A percentile compares a stretch with the other conserved stretches of the same genome.
phyloP scores from a whole-genome alignment of 1,140 invertebrate genomes.

The Cardiocondyla obscurior region DNA sequence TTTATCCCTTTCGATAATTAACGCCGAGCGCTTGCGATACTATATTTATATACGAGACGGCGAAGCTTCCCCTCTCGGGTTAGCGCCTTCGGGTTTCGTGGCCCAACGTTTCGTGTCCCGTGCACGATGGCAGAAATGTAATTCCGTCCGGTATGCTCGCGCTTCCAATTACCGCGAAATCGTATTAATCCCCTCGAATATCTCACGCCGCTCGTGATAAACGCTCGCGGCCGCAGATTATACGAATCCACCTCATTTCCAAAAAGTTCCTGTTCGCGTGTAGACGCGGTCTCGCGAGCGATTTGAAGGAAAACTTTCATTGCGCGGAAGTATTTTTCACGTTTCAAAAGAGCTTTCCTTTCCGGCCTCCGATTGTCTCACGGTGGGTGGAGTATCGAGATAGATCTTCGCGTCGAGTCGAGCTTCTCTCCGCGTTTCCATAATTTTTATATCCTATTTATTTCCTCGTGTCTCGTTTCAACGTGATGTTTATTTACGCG shows the following conservation, averaged over 20 bases:
- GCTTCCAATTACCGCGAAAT: slow-evolving; percentile 72
- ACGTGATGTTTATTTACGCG: background rate
- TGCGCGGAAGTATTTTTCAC: background rate
- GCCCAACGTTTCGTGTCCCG: slow-evolving; percentile 8
- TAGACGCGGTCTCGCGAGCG: background rate
- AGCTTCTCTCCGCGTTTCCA: background rate
- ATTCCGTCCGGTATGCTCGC: slow-evolving; percentile 61
- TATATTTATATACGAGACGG: slow-evolving; percentile 68
- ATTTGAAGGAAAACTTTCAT: background rate
- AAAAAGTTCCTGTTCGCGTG: background rate
- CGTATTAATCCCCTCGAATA: slow-evolving; percentile 72
- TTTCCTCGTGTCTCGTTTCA: background rate
- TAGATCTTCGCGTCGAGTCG: background rate
- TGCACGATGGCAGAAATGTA: slow-evolving; percentile 50
- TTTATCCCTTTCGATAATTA: slow-evolving; percentile 72
- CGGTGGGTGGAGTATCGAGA: background rate
- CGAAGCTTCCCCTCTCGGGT: slow-evolving; percentile 38
- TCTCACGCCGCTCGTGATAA: slow-evolving; percentile 67
- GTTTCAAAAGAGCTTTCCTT: background rate
- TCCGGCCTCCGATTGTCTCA: background rate
- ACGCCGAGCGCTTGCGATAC: slow-evolving; percentile 58
- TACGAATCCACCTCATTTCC: slow-evolving; percentile 5
- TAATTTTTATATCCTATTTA: background rate
- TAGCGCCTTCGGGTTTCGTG: slow-evolving; percentile 40
- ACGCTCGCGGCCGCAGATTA: slow-evolving; percentile 62